phyloP scores from a whole-genome alignment of 1,140 invertebrate genomes.

The Drosophila pachea region DNA sequence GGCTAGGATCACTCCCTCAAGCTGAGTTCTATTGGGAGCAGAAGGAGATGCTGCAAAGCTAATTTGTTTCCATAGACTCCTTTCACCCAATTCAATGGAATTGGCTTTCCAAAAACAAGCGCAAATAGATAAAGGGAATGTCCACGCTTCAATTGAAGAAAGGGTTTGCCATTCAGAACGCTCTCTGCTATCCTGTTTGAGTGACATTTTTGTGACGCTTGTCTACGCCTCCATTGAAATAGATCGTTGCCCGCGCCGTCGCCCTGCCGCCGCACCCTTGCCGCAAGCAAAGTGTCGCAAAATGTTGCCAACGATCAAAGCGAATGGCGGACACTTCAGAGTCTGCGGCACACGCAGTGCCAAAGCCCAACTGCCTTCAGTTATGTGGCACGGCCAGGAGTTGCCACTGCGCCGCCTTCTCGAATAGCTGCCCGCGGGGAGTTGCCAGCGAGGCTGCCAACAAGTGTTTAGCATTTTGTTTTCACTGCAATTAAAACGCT shows the following conservation, averaged over 20 bases:
- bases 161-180: constrained; percentile 8
- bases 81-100: too few species aligned
- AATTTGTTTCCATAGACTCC: too few species aligned
- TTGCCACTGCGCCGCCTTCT: constrained; percentile 25
- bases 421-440: constrained; percentile 28
- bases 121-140: too few species aligned
- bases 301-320: constrained; percentile 35
- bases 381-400: constrained; percentile 6
- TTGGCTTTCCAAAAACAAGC: too few species aligned
- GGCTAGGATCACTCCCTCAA: too few species aligned
- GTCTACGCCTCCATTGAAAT: constrained; percentile 20
- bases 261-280: background rate
- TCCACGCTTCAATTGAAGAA: background rate
- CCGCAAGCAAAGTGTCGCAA: constrained; percentile 18
- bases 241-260: constrained; percentile 10
- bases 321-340: constrained; percentile 27
- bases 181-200: background rate
- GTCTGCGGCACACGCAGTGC: constrained; percentile 7
- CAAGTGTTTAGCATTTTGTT: constrained; percentile 76
- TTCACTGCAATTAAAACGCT: constrained; percentile 70
- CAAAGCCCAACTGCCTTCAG: constrained; percentile 29
- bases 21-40: too few species aligned
- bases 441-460: constrained; percentile 52
- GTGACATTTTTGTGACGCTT: background rate
- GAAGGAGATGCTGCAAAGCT: too few species aligned